Evolutionary conservation across 2,888 invertebrate species (phyloP).

Genomic region (Chrysopilus asiliformis): DNA sequence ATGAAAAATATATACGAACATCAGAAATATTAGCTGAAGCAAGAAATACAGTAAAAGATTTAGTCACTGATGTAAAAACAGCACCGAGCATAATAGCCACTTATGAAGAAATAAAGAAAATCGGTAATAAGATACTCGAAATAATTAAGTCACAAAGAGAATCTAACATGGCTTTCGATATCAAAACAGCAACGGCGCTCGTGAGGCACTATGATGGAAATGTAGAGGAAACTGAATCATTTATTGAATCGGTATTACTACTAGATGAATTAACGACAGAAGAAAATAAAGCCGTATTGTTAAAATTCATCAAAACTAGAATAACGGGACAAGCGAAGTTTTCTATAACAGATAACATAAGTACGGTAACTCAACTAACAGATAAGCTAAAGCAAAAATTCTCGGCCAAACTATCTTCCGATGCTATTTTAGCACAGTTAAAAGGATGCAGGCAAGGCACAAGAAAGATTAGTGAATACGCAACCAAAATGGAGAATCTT

Average conservation of each 20-base stretch:
- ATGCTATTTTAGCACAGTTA: conserved; percentile 1
- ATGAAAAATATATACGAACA: neutral
- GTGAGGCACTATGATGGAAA: conserved; percentile 2
- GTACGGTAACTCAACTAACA: neutral
- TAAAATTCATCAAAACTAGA: conserved; percentile 6
- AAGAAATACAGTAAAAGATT: too few species aligned
- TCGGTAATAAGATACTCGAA: too few species aligned
- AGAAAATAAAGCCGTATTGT: conserved; percentile 1
- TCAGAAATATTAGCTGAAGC: neutral
- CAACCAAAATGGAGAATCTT: conserved; percentile 1
- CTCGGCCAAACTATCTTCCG: conserved; percentile 2
- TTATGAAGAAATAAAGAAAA: too few species aligned
- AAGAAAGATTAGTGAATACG: neutral
- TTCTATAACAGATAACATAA: neutral
- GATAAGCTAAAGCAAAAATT: conserved; percentile 1
- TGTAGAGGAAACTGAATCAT: conserved; percentile 3
- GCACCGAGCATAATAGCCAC: neutral
- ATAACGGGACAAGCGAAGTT: conserved; percentile 3
- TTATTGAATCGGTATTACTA: conserved; percentile 5
- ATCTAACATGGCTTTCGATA: conserved; percentile 7
- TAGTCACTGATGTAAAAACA: neutral
- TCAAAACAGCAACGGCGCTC: conserved; percentile 5
- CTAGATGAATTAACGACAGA: conserved; percentile 1
- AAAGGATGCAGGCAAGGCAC: neutral
- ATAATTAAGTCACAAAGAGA: neutral